Evolutionary conservation across 35 echinoderm and acorn worm genomes (phyloP).

Genomic region (Ophiothrix spiculata): DNA sequence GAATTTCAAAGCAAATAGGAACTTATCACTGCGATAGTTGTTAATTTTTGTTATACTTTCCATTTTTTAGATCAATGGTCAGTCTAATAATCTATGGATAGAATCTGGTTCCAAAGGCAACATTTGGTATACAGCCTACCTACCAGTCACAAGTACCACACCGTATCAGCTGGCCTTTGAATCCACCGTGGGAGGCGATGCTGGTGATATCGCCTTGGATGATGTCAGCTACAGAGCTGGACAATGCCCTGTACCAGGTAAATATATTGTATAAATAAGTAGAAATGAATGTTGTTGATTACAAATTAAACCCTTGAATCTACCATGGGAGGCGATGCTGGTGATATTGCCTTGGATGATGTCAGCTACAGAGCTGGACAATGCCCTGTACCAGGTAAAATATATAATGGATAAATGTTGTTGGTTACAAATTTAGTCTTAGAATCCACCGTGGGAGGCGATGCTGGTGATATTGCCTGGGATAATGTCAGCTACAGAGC

Average conservation of each 20-base stretch:
- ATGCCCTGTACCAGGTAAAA: constrained; percentile 32
- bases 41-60: background rate
- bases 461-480: constrained; percentile 72
- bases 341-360: constrained; percentile 90
- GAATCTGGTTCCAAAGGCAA: constrained; percentile 47
- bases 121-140: constrained; percentile 26
- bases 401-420: no score
- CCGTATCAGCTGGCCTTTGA: constrained; percentile 77
- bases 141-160: constrained; percentile 16
- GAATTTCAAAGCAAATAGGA: no score
- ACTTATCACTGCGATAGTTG: no score
- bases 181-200: constrained; percentile 55
- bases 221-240: constrained; percentile 61
- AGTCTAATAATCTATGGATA: constrained; percentile 18
- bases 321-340: constrained; percentile 49
- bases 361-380: constrained; percentile 46
- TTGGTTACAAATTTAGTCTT: no score
- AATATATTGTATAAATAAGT: no score
- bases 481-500: constrained; percentile 62
- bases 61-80: background rate
- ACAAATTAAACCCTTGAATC: no score
- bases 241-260: constrained; percentile 28
- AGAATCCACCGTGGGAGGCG: constrained; percentile 67
- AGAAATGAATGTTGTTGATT: no score
- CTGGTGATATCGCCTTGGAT: constrained; percentile 83